These are phyloP conservation scores for Acrobasis repandana DNA, from an alignment of 2,888 invertebrate species.

Conservation along the genomic window DNA sequence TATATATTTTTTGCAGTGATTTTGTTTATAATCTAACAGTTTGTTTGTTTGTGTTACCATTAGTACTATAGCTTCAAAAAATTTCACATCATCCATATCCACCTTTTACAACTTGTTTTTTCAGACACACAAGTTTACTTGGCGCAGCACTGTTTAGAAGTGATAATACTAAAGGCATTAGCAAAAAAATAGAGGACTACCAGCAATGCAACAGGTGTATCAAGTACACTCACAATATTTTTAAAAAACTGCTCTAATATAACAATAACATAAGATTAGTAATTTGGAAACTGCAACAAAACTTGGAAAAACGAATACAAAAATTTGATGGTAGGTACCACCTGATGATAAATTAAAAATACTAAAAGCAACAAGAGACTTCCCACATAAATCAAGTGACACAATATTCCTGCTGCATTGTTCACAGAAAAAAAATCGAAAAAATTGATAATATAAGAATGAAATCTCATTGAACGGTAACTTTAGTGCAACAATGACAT, in stretches of 20 bases:
- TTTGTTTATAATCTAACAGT: no score
- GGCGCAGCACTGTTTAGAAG: no score
- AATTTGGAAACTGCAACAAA: constrained; percentile 71
- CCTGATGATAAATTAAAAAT: background rate
- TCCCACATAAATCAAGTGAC: constrained; percentile 40
- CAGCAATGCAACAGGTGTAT: constrained; percentile 40
- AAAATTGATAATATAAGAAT: background rate
- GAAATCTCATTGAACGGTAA: constrained; percentile 52
- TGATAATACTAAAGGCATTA: background rate
- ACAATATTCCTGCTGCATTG: constrained; percentile 44
- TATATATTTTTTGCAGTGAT: no score
- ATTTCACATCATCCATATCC: no score
- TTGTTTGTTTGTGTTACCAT: no score
- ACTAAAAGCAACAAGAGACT: constrained; percentile 42
- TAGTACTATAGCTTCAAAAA: no score
- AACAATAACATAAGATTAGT: background rate
- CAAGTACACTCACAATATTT: constrained; percentile 30
- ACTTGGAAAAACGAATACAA: constrained; percentile 32
- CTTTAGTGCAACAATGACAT: background rate
- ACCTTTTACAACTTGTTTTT: no score
- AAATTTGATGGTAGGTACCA: constrained; percentile 33
- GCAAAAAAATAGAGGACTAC: background rate
- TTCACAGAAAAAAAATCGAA: constrained; percentile 18
- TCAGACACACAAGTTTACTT: no score
- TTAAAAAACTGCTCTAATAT: background rate